Evolutionary conservation across 2,797 vertebrate species (phyloP), one percentile per base, ranked within the genome.

Genomic region (Poecilia gillii): DNA sequence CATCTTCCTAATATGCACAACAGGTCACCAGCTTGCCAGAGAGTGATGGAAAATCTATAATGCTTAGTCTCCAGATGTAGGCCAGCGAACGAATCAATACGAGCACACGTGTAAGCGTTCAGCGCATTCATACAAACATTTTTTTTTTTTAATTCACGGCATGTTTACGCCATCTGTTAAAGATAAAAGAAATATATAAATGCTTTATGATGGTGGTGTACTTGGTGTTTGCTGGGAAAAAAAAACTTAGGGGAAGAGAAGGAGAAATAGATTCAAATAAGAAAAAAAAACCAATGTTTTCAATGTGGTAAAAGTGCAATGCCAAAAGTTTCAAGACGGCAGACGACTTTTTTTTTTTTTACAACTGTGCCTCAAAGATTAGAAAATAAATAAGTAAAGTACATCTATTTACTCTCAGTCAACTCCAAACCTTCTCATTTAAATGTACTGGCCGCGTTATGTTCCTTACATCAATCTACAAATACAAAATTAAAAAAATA

Each of bases 21-120:
- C 23, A 25, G 49, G 72, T 73, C 72, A 74, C 33, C 72, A 55
- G 49, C 33, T 36, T 55, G 33, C 49, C 23, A 25, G 9, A 25
- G 72, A 53, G 20, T 74, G 43, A 66, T 46, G 20, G 57, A 66
- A 76, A 76, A 76, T 49, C 74, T 43, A 76, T 76, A 47, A 49
- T 47, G 43, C 45, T 76, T 66, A 47, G 45, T 76, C 43, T 66
- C 55, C 74, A 46, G 20, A 33, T 76, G 4, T 66, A 49, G 59
- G 66, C 57, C 45, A 76, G 74, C 45, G 9, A 76, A 66, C 74
- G 16, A 76, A 76, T 66, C 57, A 33, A 66, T 76, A 23, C 20
- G 14, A 47, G 74, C 59, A 76, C 74, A 76, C 20, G 12, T 64
- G 20, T 36, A 13, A 25, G 45, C 57, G 28, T 46, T 75, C 25